Evolutionary conservation across 2,113 vertebrate species (phyloP).

Genomic region (Micronycteris hirsuta): DNA sequence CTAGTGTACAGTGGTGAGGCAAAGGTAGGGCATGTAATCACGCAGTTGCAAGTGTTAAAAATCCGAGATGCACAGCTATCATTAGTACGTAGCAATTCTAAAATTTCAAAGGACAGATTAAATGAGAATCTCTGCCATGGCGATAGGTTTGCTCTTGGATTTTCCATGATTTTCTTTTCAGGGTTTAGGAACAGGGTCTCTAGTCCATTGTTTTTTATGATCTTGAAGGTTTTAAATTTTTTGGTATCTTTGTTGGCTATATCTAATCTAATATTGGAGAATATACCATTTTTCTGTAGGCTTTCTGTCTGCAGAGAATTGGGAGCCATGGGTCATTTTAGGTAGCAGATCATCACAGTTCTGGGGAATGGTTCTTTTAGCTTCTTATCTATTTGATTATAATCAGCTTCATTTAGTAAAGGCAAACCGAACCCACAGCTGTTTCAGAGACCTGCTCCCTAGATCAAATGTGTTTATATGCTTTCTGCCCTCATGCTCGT

Average conservation of each 20-base stretch:
- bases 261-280: neutral
- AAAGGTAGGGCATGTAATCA: neutral
- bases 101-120: neutral
- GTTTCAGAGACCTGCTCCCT: neutral
- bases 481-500: neutral
- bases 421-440: neutral
- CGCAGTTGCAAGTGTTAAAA: neutral
- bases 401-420: neutral
- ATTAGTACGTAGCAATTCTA: neutral
- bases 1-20: neutral
- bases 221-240: neutral
- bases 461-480: neutral
- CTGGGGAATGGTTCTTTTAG: neutral
- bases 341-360: neutral
- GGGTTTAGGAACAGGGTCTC: neutral
- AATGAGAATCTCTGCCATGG: neutral
- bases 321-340: neutral
- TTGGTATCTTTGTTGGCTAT: neutral
- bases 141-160: neutral
- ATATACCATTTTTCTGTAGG: neutral
- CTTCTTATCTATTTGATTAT: neutral
- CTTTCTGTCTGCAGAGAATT: neutral
- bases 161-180: neutral
- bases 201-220: neutral
- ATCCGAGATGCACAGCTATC: neutral